phyloP scores from a whole-genome alignment of 2,888 invertebrate genomes.

The Idaea biselata region DNA sequence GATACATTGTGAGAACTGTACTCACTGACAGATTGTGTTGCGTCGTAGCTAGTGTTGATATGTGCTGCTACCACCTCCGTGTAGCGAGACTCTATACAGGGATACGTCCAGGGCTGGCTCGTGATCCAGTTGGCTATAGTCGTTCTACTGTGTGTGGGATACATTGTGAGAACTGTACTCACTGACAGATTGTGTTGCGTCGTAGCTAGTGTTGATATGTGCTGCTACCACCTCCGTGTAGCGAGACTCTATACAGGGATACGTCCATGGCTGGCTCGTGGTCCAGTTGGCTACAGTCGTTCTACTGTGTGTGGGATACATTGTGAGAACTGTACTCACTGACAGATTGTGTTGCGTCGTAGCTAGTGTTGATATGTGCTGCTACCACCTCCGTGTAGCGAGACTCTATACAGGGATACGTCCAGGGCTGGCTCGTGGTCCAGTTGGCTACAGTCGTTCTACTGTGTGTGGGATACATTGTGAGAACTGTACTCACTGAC shows the following conservation, averaged over 20 bases:
- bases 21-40: slow-evolving; percentile 45
- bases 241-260: slow-evolving; percentile 58
- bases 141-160: slow-evolving; percentile 41
- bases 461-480: slow-evolving; percentile 29
- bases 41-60: slow-evolving; percentile 53
- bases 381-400: slow-evolving; percentile 51
- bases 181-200: slow-evolving; percentile 45
- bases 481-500: no score
- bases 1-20: no score
- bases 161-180: no score
- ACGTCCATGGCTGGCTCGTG: slow-evolving; percentile 39
- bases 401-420: slow-evolving; percentile 58
- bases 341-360: slow-evolving; percentile 41
- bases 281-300: slow-evolving; percentile 59
- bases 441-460: slow-evolving; percentile 56
- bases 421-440: slow-evolving; percentile 44
- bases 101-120: slow-evolving; percentile 41
- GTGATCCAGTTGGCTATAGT: slow-evolving; percentile 56
- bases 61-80: slow-evolving; percentile 45
- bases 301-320: slow-evolving; percentile 34
- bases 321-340: no score
- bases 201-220: slow-evolving; percentile 55
- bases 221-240: slow-evolving; percentile 49
- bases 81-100: slow-evolving; percentile 63
- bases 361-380: slow-evolving; percentile 53